Conservation (phyloP, 2,113 vertebrate species). For the Poeciliopsis occidentalis region DNA sequence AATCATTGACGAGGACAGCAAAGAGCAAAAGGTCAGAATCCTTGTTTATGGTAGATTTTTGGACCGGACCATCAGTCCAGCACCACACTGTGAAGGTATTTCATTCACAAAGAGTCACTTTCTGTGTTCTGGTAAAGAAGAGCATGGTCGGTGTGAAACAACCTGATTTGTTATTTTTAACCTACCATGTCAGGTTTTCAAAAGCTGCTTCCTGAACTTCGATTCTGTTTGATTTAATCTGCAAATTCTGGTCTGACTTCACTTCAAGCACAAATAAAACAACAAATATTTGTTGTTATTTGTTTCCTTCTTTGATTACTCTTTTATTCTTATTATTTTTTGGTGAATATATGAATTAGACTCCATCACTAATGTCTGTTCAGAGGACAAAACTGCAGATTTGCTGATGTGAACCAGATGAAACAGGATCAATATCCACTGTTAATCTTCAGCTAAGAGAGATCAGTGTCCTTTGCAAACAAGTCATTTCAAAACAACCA, state of each 20-base stretch:
- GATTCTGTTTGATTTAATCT: background rate
- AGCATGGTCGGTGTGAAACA: background rate
- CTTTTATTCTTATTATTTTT: background rate
- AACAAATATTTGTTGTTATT: too few species aligned
- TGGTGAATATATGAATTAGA: background rate
- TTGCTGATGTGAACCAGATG: background rate
- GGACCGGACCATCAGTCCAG: background rate
- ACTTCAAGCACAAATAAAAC: background rate
- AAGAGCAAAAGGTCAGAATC: slow-evolving; percentile 63
- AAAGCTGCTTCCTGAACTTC: background rate
- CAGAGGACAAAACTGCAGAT: background rate
- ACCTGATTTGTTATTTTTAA: background rate
- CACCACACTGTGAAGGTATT: background rate
- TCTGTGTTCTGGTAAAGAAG: background rate
- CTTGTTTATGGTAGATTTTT: slow-evolving; percentile 43
- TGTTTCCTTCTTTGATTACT: too few species aligned
- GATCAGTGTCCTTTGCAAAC: slow-evolving; percentile 67
- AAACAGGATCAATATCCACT: slow-evolving; percentile 43
- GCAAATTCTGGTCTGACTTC: background rate
- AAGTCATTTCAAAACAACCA: slow-evolving; percentile 52
- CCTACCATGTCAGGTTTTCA: background rate
- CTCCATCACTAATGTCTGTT: background rate
- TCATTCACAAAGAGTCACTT: background rate
- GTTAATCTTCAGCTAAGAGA: slow-evolving; percentile 73
- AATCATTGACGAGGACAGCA: slow-evolving; percentile 79